phyloP scores from a whole-genome alignment of 1,140 invertebrate species.

The Hycleus cichorii region DNA sequence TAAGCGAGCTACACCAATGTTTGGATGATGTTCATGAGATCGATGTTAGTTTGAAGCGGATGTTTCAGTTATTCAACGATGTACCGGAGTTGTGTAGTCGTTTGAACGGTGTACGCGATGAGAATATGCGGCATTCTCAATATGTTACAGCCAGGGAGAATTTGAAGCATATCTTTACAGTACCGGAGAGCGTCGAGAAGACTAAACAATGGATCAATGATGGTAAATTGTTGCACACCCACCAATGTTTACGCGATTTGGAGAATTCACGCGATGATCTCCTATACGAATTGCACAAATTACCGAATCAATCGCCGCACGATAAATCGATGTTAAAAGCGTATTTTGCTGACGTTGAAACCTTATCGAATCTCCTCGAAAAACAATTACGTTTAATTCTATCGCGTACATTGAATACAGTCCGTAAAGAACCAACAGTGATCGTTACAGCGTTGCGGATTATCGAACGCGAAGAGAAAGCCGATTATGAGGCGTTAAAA shows the following conservation, averaged over 20 bases:
- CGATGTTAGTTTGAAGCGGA: conserved; percentile 51
- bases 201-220: conserved; percentile 92
- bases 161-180: conserved; percentile 95
- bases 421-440: conserved; percentile 89
- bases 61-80: conserved; percentile 55
- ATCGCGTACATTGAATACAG: conserved; percentile 84
- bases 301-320: conserved; percentile 82
- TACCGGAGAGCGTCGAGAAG: conserved; percentile 92
- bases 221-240: conserved; percentile 89
- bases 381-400: conserved; percentile 88
- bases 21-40: conserved; percentile 80
- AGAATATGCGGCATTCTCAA: conserved; percentile 90
- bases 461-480: conserved; percentile 93
- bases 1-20: conserved; percentile 82
- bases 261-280: conserved; percentile 95
- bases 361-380: conserved; percentile 80
- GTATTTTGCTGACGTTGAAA: conserved; percentile 94
- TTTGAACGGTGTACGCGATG: conserved; percentile 78
- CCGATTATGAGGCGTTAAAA: conserved; percentile 71
- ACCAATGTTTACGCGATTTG: conserved; percentile 90
- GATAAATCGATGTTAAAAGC: conserved; percentile 88
- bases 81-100: conserved; percentile 67
- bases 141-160: conserved; percentile 98
- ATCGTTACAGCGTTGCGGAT: conserved; percentile 95
- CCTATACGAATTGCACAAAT: conserved; percentile 87